Base-by-base conservation (phyloP, 2,888 invertebrate genomes). In the Poecilus cupreus region DNA sequence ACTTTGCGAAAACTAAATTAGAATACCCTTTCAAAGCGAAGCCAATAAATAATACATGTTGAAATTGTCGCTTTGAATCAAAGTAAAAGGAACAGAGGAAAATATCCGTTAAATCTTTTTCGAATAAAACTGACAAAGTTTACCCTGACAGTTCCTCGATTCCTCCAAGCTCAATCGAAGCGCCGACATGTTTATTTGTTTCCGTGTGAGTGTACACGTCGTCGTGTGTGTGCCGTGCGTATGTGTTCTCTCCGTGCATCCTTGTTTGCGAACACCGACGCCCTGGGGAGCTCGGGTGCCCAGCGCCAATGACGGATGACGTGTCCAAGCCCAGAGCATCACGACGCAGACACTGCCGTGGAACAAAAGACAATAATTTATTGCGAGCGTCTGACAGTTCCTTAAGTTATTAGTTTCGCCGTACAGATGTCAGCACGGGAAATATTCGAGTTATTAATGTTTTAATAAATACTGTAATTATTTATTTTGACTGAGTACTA, bases 371-470 rank as follows among this genome's bases (percentile, higher is more conserved):
- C 72, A 22, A 37, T 32, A 39, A 72, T 72, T 72, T 72, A 72
- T 72, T 72, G 43, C 22, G n/a, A 22, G 4, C 46, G 39, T 24
- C 72, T 22, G 72, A 72, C 46, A 43, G 43, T 72, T 72, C 32
- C 72, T 72, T 72, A 72, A 46, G 22, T 72, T 72, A 72, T 72
- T 72, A 72, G 72, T 72, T 72, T 24, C 24, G 24, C 13, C 22
- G 46, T 22, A 22, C 43, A 11, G 46, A 46, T 22, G 46, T 37
- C 68, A 16, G 54, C 54, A 10, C 60, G 18, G 64, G 37, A 43
- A 37, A 68, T 68, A 37, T 37, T 37, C 24, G 24, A 26, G 60
- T 72, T 72, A 72, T 72, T 72, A 72, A 72, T 72, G 72, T 72
- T 72, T 46, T 72, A 72, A 72, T 72, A 72, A 72, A 37, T 72